Conservation (phyloP, 2,888 invertebrate genomes). For the Xylophagus ater region DNA sequence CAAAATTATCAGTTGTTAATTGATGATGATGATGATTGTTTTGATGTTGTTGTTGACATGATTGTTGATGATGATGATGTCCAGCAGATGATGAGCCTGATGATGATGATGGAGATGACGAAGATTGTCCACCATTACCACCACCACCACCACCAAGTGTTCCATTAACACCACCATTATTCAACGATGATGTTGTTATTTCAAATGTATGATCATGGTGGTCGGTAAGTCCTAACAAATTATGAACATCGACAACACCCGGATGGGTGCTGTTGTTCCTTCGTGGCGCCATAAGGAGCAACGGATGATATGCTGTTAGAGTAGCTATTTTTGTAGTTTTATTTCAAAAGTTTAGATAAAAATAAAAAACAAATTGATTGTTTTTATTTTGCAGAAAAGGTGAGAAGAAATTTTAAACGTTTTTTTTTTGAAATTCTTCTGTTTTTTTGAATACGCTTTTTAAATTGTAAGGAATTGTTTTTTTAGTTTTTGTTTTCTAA, state of each 20-base stretch:
- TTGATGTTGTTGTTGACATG: conserved; percentile 35
- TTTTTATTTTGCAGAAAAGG: neutral
- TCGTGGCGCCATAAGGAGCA: conserved; percentile 43
- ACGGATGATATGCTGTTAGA: conserved; percentile 24
- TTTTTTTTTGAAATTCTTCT: too few species aligned
- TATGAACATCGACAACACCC: conserved; percentile 32
- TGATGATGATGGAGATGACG: too few species aligned
- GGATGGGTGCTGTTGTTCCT: conserved; percentile 37
- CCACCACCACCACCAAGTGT: neutral
- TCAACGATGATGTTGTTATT: conserved; percentile 9
- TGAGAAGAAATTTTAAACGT: too few species aligned
- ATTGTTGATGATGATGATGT: conserved; percentile 38
- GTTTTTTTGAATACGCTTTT: too few species aligned
- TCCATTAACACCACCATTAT: too few species aligned
- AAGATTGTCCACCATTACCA: neutral
- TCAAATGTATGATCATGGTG: conserved; percentile 13
- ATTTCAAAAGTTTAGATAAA: neutral
- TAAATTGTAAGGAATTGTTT: too few species aligned
- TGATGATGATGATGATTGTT: conserved; percentile 23
- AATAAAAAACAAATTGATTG: neutral
- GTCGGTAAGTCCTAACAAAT: conserved; percentile 26
- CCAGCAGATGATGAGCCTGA: conserved; percentile 36
- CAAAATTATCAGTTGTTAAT: conserved; percentile 42
- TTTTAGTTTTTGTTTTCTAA: too few species aligned
- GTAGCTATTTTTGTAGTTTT: conserved; percentile 27